Percentiles rank a stretch among this genome's conserved stretches.
phyloP scores from a whole-genome alignment of 2,113 vertebrate species.

The Carassius gibelio region DNA sequence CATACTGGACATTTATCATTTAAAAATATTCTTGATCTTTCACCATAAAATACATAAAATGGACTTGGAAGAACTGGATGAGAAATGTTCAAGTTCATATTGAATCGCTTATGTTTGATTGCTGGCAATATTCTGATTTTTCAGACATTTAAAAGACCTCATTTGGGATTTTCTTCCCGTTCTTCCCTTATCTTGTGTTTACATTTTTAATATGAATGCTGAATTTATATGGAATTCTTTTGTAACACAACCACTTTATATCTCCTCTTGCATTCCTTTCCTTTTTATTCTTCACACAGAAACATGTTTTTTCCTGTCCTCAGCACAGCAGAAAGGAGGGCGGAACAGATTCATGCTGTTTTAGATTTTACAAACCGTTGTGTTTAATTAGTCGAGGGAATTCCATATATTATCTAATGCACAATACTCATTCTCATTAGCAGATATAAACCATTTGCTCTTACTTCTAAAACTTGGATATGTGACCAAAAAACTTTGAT shows the following conservation, averaged over 20 bases:
- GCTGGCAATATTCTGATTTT: background rate
- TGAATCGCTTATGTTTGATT: background rate
- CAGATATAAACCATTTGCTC: no score
- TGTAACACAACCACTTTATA: background rate
- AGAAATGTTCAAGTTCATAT: background rate
- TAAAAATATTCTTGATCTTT: background rate
- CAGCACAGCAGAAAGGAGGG: background rate
- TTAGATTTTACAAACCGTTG: background rate
- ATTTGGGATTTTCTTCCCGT: background rate
- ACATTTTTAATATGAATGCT: background rate
- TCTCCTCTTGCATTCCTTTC: slow-evolving; percentile 39
- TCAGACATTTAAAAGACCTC: background rate
- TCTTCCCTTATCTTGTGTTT: background rate
- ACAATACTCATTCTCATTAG: no score
- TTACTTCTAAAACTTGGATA: no score
- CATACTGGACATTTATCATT: background rate
- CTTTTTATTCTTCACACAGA: background rate
- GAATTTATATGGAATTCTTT: background rate
- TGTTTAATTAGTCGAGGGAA: no score
- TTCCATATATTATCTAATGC: no score
- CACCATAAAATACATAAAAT: background rate
- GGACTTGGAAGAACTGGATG: background rate
- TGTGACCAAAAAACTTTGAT: no score
- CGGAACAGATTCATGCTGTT: background rate
- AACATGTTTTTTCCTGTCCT: slow-evolving; percentile 36